Evolutionary conservation across 2,888 invertebrate species (phyloP), one percentile per base, ranked within the genome.

Genomic region (Piscicola geometra): DNA sequence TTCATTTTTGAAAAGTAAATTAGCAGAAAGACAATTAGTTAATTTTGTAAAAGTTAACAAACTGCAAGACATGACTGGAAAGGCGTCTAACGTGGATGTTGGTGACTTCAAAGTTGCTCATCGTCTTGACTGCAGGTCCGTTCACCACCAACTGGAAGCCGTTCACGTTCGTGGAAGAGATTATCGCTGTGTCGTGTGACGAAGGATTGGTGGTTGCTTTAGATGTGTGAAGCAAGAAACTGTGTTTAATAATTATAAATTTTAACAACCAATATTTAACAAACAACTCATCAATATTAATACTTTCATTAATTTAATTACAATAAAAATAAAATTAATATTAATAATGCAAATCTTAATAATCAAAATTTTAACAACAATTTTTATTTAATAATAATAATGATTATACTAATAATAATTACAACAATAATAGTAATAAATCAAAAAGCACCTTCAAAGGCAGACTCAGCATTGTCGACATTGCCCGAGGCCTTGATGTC

Each of bases 91-190:
- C 80, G 79, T 80, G 86, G 75, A 97, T 88, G 3, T 92, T 93
- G n/a, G 91, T 90, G 28, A 96, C 89, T 85, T 92, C 92, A 41
- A 92, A 90, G 81, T 94, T 93, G 80, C 90, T 87, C 82, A 90
- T 90, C 2, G 90, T 88, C 75, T 89, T 87, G 36, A 91, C 90
- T 78, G 90, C 89, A 30, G 90, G 88, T 5, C 92, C 90, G 77
- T 91, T 89, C 35, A 94, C 91, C 79, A 93, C 92, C 82, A 94
- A 90, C 87, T 96, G 96, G 86, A 94, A 96, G 15, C 96, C 95
- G 87, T 94, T 95, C 0, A 93, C 94, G 28, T 93, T 91, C n/a
- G 95, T 90, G 21, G 93, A 90, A 82, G 91, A 91, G 77, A 94
- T 86, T 85, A 96, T 88, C 9, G 93, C 93, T 88, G 79, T 76